Base-by-base conservation (phyloP, 1,140 invertebrate species). In the Conopomorpha cramerella region DNA sequence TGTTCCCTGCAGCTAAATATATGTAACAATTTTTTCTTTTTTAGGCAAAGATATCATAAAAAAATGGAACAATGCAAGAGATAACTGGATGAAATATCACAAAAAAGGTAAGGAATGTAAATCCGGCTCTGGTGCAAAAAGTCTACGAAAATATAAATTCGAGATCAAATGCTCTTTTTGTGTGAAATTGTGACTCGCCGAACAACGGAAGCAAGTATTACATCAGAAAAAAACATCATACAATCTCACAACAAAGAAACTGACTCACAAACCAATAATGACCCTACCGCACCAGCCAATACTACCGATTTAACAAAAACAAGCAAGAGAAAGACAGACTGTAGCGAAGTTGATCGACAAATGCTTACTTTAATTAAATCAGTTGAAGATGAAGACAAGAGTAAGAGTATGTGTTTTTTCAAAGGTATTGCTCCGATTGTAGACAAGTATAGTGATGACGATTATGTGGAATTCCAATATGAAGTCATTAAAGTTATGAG, bases 71-170 rank as follows among this genome's bases (percentile, higher is more conserved):
- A 37, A 37, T 37, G 19, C 19, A 17, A 37, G 11, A 36, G 34
- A 36, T 27, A 26, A 8, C 13, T 36, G 19, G 34, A 36, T 36
- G 11, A 36, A 36, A 30, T 37, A 37, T 37, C 15, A 37, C 16
- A 37, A 37, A 37, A 37, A 37, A 37, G 19, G 29, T 30, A 29
- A 37, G 16, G 35, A 37, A 37, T 29, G 27, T 37, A 37, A 37
- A 17, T 37, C 35, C 18, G 35, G 35, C 10, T 29, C 35, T 29
- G 6, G 3, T 8, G 35, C 35, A 29, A 37, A 37, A 37, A 37
- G 11, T 6, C 3, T 30, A 29, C 3, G 27, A 29, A 37, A 37
- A 37, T 37, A 37, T 28, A 28, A 18, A 17, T 37, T 29, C 26
- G 29, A 37, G 35, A 37, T 37, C 8, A 37, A 16, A 37, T 37